These are phyloP conservation scores for Thalpophila matura DNA, from an alignment of 2,888 invertebrate genomes.

Conservation along the genomic window DNA sequence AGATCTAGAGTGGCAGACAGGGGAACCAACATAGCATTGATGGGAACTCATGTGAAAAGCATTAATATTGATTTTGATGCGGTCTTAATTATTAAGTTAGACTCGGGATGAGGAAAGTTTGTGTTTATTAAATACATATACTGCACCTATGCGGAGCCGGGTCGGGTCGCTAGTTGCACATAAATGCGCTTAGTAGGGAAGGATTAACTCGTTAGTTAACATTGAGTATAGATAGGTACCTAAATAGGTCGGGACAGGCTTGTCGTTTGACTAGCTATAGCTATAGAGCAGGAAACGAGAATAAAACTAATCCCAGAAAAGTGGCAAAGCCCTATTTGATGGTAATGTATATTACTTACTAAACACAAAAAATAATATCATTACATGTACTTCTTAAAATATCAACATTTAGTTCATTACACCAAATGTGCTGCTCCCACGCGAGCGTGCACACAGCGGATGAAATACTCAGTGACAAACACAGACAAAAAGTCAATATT, in stretches of 20 bases:
- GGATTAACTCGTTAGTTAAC: too few species aligned
- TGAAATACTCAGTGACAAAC: conserved; percentile 62
- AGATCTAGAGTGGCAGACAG: too few species aligned
- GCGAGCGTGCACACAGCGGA: conserved; percentile 24
- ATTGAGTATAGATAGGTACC: not conserved
- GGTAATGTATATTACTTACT: conserved; percentile 42
- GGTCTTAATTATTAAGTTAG: too few species aligned
- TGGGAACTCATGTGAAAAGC: too few species aligned
- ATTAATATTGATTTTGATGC: too few species aligned
- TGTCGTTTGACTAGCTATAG: not conserved
- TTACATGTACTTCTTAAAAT: conserved; percentile 39
- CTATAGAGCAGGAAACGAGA: conserved; percentile 27
- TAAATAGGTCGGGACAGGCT: not conserved
- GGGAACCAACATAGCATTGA: too few species aligned
- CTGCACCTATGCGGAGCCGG: too few species aligned
- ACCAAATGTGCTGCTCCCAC: conserved; percentile 21
- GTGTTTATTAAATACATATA: too few species aligned
- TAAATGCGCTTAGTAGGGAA: too few species aligned
- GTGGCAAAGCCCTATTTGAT: conserved; percentile 53
- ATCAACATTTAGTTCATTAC: conserved; percentile 35
- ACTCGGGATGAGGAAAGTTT: too few species aligned
- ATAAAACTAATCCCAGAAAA: conserved; percentile 59
- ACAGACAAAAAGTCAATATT: conserved; percentile 85
- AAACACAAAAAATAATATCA: conserved; percentile 22
- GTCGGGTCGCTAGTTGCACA: too few species aligned